phyloP scores from a whole-genome alignment of 2,888 invertebrate genomes.

The Halictus quadricinctus region DNA sequence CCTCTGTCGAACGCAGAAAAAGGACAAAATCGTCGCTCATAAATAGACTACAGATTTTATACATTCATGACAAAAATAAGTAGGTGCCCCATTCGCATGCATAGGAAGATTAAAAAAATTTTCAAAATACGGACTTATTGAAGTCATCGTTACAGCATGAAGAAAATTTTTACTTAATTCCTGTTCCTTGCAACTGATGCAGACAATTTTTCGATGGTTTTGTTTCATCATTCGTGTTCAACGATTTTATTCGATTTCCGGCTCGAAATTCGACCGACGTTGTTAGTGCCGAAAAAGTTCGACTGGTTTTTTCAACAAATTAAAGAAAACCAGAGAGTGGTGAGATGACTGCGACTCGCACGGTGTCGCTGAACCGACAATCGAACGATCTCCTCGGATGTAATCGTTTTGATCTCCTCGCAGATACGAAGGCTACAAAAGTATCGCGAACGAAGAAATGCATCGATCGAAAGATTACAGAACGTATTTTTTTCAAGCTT shows the following conservation, averaged over 20 bases:
- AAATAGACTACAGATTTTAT: too few species aligned
- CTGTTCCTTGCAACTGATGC: too few species aligned
- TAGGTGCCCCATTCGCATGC: too few species aligned
- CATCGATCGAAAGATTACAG: slow-evolving; percentile 27
- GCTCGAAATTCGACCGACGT: not conserved
- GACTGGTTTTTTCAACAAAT: not conserved
- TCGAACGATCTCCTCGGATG: not conserved
- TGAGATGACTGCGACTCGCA: slow-evolving; percentile 43
- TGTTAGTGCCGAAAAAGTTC: not conserved
- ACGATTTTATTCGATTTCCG: not conserved
- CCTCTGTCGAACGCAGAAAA: not conserved
- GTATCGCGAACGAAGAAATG: slow-evolving; percentile 35
- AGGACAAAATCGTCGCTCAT: not conserved
- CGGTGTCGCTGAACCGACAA: slow-evolving; percentile 13
- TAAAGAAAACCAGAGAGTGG: not conserved
- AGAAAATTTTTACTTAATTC: too few species aligned
- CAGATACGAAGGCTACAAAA: slow-evolving; percentile 29
- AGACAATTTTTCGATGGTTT: not conserved
- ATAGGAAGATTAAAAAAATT: not conserved
- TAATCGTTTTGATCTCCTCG: slow-evolving; percentile 1
- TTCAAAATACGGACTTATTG: not conserved
- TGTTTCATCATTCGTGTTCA: not conserved
- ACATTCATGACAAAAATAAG: too few species aligned
- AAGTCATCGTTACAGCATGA: not conserved
- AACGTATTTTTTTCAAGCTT: slow-evolving; percentile 40